phyloP scores from a whole-genome alignment of 92 coral and sea anemone genomes.

The Zoanthus sociatus region DNA sequence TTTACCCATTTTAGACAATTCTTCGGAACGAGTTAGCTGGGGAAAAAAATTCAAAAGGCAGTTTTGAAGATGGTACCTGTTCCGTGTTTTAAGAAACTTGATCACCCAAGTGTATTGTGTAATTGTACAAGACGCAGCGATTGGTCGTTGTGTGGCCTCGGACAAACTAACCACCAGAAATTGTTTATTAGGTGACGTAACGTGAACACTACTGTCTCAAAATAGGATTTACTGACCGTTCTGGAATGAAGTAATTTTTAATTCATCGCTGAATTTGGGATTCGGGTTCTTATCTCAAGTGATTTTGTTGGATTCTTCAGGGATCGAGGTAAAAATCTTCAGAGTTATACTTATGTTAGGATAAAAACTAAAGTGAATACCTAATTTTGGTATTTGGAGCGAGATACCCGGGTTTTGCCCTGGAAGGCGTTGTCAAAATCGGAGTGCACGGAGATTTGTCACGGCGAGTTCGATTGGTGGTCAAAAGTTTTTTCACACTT shows the following conservation, averaged over 20 bases:
- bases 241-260: slow-evolving; percentile 50
- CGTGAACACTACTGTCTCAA: slow-evolving; percentile 36
- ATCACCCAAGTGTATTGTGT: slow-evolving; percentile 41
- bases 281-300: slow-evolving; percentile 35
- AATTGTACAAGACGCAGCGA: slow-evolving; percentile 1
- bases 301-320: slow-evolving; percentile 53
- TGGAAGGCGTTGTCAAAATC: not conserved
- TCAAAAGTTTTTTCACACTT: not conserved
- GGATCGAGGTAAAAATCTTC: slow-evolving; percentile 49
- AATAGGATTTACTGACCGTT: slow-evolving; percentile 50
- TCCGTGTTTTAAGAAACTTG: not conserved
- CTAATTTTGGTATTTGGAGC: not conserved
- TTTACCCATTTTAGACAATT: not conserved
- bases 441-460: slow-evolving; percentile 1
- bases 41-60: not conserved
- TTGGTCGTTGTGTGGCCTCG: slow-evolving; percentile 12
- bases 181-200: slow-evolving; percentile 46
- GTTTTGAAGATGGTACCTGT: slow-evolving; percentile 33
- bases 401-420: not conserved
- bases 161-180: slow-evolving; percentile 48
- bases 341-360: not conserved
- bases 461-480: not conserved
- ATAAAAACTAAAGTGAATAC: not conserved
- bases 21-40: not conserved
- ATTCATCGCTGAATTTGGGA: slow-evolving; percentile 38